Evolutionary conservation across 2,888 invertebrate genomes (phyloP).

Genomic region (Brassicogethes aeneus): DNA sequence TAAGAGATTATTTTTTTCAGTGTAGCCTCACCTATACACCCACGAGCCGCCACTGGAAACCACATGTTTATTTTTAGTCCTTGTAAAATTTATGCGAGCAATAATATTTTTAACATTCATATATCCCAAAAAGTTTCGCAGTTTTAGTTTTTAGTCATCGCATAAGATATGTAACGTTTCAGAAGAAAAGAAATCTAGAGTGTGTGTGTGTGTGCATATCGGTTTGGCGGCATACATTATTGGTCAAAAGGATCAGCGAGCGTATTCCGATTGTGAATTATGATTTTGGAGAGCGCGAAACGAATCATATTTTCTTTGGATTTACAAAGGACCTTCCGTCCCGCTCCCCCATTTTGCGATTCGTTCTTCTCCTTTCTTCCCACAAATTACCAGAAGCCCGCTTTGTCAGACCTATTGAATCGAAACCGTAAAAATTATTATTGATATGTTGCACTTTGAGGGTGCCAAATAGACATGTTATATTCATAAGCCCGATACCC

Average conservation of each 20-base stretch:
- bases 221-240: conserved; percentile 42
- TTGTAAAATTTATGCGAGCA: too few species aligned
- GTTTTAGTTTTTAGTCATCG: too few species aligned
- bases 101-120: too few species aligned
- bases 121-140: too few species aligned
- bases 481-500: conserved; percentile 38
- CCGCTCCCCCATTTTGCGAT: conserved; percentile 15
- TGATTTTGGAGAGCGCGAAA: conserved; percentile 38
- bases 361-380: conserved; percentile 26
- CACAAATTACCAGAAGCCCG: conserved; percentile 33
- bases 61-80: too few species aligned
- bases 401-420: conserved; percentile 35
- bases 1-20: too few species aligned
- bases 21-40: too few species aligned
- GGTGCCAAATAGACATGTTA: conserved; percentile 43
- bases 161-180: neutral
- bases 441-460: conserved; percentile 44
- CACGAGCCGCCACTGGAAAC: too few species aligned
- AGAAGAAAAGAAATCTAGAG: conserved; percentile 9
- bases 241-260: conserved; percentile 40
- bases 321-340: conserved; percentile 34
- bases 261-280: conserved; percentile 41
- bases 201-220: too few species aligned
- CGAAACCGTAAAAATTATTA: conserved; percentile 39
- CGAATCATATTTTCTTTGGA: conserved; percentile 42